phyloP scores from a whole-genome alignment of 2,888 invertebrate species.

The Synanthedon myopaeformis region DNA sequence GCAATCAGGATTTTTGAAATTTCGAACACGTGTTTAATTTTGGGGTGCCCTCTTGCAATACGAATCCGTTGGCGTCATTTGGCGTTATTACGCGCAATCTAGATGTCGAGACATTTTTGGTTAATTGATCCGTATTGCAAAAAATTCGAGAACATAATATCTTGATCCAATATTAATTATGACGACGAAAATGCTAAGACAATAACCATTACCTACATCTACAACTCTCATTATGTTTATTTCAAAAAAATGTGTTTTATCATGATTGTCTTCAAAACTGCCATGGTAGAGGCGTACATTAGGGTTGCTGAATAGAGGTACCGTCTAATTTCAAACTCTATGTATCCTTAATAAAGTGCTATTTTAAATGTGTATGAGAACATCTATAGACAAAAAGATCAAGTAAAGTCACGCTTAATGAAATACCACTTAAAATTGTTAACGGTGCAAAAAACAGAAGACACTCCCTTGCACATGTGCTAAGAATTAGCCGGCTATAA shows the following conservation, averaged over 20 bases:
- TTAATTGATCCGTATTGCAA: constrained; percentile 2
- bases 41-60: constrained; percentile 49
- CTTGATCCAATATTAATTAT: no score
- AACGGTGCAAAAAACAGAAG: constrained; percentile 48
- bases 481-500: constrained; percentile 43
- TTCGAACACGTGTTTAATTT: constrained; percentile 65
- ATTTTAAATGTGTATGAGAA: no score
- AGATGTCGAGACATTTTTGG: constrained; percentile 4
- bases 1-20: constrained; percentile 64
- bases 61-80: constrained; percentile 33
- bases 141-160: no score
- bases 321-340: no score
- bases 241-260: no score
- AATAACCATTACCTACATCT: no score
- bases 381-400: constrained; percentile 21
- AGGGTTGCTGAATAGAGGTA: no score
- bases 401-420: constrained; percentile 49
- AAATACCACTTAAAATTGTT: constrained; percentile 55
- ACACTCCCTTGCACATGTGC: constrained; percentile 43
- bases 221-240: no score
- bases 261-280: no score
- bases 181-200: no score
- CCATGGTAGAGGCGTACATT: no score
- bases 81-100: constrained; percentile 20
- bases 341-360: no score